Percentiles rank a stretch among this genome's conserved stretches.
phyloP scores from a whole-genome alignment of 2,113 vertebrate genomes.

The Kryptolebias marmoratus region DNA sequence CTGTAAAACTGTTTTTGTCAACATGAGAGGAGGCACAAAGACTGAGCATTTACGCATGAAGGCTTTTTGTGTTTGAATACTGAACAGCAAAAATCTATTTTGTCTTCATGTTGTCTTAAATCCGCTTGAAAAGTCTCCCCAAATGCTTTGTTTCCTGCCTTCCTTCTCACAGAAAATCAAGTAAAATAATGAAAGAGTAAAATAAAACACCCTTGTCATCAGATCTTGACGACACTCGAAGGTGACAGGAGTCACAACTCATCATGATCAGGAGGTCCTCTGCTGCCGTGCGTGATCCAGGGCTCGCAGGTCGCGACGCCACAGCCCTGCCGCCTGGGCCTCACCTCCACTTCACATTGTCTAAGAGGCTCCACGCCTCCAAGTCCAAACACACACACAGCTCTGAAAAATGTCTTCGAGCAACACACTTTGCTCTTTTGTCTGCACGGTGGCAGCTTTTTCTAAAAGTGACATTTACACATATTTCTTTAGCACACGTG shows the following conservation, averaged over 20 bases:
- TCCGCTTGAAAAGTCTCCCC: conserved; percentile 17
- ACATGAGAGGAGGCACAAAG: background rate
- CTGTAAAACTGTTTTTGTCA: background rate
- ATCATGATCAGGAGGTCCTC: conserved; percentile 85
- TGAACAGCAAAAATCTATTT: conserved; percentile 1
- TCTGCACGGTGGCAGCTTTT: conserved; percentile 58
- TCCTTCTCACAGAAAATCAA: conserved; percentile 38
- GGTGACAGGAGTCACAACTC: conserved; percentile 91
- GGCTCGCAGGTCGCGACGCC: conserved; percentile 79
- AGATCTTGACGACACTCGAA: conserved; percentile 83
- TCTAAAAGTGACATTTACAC: conserved; percentile 64
- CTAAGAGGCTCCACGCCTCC: conserved; percentile 47
- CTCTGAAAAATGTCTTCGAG: conserved; percentile 69
- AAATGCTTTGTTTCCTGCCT: conserved; percentile 3
- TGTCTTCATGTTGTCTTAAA: conserved; percentile 8
- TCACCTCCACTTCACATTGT: conserved; percentile 84
- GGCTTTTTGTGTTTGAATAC: conserved; percentile 1
- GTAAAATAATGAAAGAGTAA: conserved; percentile 9
- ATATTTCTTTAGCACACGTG: conserved; percentile 40
- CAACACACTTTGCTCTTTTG: conserved; percentile 75
- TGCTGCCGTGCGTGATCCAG: conserved; percentile 83
- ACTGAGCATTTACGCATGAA: conserved; percentile 2
- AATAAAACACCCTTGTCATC: conserved; percentile 61
- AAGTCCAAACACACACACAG: conserved; percentile 31
- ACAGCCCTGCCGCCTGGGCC: conserved; percentile 78